Evolutionary conservation across 1,140 invertebrate genomes (phyloP), one percentile per base, ranked within the genome.

Genomic region (Apis laboriosa): DNA sequence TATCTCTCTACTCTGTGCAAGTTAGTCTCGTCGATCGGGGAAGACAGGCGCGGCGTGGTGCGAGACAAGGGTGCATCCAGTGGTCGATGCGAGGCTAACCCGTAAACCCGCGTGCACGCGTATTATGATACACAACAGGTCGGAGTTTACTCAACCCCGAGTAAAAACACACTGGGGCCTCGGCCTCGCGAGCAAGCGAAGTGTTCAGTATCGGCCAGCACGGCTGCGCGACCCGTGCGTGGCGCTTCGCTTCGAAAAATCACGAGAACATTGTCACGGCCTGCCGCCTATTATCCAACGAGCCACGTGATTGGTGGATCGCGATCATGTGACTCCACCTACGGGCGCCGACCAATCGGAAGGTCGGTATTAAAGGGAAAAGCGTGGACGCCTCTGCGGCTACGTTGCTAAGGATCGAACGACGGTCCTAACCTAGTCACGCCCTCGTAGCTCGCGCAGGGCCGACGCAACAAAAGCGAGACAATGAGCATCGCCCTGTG

Each of bases 51-150:
- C 71, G 80, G 66, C 49, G 76, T 68, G 73, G 77, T 60, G 81
- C 67, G 76, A 76, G 61, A 55, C 86, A 80, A 83, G 81, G 87
- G 66, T 79, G 86, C 87, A 87, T 86, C 78, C 86, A 70, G 87
- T 89, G 81, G 83, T 83, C 87, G 82, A 80, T 83, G 84, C 77
- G 78, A 80, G 71, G 86, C 85, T 91, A 91, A 89, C 87, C 88
- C 89, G 90, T 90, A 90, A 91, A 91, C 76, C 90, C 91, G 91
- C 91, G 90, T 91, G 86, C 90, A 81, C 85, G 86, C 84, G 89
- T 94, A 94, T 94, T 94, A 94, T 94, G 92, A 94, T 94, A 94
- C 93, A 94, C 92, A 94, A 94, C 93, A 94, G 92, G 91, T 85
- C 86, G 86, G 90, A 92, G 93, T 94, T 94, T 94, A 94, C 93